Base-by-base conservation (phyloP, 92 coral and sea anemone genomes). In the Heliopora coerulea region DNA sequence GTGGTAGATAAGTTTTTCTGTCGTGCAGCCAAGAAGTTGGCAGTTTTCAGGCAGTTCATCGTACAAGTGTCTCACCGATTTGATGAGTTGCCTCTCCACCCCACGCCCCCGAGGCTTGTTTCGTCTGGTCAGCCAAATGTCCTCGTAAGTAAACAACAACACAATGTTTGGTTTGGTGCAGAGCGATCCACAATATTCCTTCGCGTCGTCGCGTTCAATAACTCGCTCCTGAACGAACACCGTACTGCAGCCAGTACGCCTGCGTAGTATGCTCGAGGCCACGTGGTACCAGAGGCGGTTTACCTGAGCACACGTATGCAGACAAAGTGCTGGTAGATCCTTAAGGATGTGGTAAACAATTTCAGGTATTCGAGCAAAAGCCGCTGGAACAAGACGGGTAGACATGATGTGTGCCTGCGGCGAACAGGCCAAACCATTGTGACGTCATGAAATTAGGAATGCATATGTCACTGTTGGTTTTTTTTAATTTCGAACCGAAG, bases 1-100 rank as follows among this genome's bases (percentile, higher is more conserved):
- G 58, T 87, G 91, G 62, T 87, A 62, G n/a, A 93, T 72, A 15
- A 93, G 85, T 5, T 96, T 88, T 62, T 93, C 98, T 9, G 96
- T 93, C 26, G 98, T 90, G 58, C 96, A 93, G 3, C 98, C 98
- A 1, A 90, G 68, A 24, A 86, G 79, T 12, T 73, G 84, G 28
- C 98, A 90, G 14, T 82, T 78, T 18, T 78, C 73, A 18, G 98
- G 98, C 11, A 88, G 80, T 59, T 83, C 82, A 35, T 79, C 73
- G 68, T 68, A 72, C 27, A 90, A 33, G 39, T 87, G 84, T 25
- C 78, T 68, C 49, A 93, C 88, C 6, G 96, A 88, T 31, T 91
- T 75, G 13, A 89, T 91, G 21, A 93, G 75, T 21, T 85, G 90
- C 44, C 98, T 75, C 31, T 93, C 98, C 46, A 90, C 91, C 28